A percentile compares a stretch with the other conserved stretches of the same genome.
Conservation (phyloP, 2,797 vertebrate genomes). For the Cuniculus paca region DNA sequence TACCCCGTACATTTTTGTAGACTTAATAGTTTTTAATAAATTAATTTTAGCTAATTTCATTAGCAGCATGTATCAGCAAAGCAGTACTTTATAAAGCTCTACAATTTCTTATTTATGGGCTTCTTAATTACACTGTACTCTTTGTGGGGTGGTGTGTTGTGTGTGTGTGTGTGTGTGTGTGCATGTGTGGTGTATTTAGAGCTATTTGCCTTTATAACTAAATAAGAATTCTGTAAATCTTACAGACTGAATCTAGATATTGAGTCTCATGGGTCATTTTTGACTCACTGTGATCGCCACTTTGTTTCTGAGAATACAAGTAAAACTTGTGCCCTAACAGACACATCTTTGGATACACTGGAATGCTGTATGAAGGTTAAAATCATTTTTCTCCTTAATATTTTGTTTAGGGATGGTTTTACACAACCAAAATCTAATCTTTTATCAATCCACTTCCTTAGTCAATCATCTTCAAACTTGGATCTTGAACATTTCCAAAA, state of each 20-base stretch:
- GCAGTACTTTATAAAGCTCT: neutral
- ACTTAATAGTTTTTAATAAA: neutral
- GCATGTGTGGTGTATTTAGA: neutral
- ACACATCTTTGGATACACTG: neutral
- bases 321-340: neutral
- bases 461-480: conserved; percentile 29
- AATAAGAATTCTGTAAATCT: conserved; percentile 44
- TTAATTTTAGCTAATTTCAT: neutral
- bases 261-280: conserved; percentile 36
- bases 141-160: neutral
- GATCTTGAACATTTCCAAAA: conserved; percentile 4
- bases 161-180: neutral
- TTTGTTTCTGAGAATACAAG: conserved; percentile 47
- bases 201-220: conserved; percentile 1
- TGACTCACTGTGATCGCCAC: neutral
- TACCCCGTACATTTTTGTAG: neutral
- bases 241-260: conserved; percentile 62
- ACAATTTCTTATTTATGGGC: conserved; percentile 17
- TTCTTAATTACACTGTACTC: neutral
- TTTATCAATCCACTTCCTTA: neutral
- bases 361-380: neutral
- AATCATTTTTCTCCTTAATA: neutral
- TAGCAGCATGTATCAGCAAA: neutral
- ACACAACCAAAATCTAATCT: neutral
- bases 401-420: neutral